Evolutionary conservation across 2,888 invertebrate species (phyloP).

Genomic region (Nephrotoma appendiculata): DNA sequence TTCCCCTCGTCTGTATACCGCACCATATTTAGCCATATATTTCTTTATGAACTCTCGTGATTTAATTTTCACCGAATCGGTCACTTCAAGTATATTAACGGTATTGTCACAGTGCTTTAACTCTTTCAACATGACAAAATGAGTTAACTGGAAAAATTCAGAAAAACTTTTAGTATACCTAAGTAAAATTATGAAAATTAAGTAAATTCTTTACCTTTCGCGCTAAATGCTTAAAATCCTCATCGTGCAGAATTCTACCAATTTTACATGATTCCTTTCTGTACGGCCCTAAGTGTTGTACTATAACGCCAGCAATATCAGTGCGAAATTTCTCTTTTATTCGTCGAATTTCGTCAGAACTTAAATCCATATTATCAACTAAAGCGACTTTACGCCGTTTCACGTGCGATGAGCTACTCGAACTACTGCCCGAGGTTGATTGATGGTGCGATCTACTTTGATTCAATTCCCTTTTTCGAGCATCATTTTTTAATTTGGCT

Average conservation of each 20-base stretch:
- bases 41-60: conserved; percentile 89
- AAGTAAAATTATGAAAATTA: neutral
- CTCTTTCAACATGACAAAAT: conserved; percentile 91
- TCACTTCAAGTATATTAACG: conserved; percentile 24
- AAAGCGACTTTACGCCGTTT: neutral
- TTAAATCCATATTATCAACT: neutral
- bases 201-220: conserved; percentile 55
- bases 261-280: conserved; percentile 68
- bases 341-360: conserved; percentile 45
- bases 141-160: conserved; percentile 58
- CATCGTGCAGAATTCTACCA: conserved; percentile 74
- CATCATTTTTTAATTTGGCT: neutral
- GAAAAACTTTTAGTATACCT: neutral
- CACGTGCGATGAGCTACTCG: neutral
- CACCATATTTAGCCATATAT: conserved; percentile 91
- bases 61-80: conserved; percentile 64
- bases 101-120: conserved; percentile 71
- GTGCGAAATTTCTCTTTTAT: conserved; percentile 77
- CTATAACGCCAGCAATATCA: conserved; percentile 67
- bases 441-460: neutral
- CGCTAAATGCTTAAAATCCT: conserved; percentile 89
- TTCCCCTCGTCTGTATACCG: conserved; percentile 40
- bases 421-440: neutral
- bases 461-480: neutral
- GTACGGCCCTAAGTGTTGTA: conserved; percentile 76